These are phyloP conservation scores for Triplophysa rosa DNA, from an alignment of 2,113 vertebrate species.

Conservation along the genomic window DNA sequence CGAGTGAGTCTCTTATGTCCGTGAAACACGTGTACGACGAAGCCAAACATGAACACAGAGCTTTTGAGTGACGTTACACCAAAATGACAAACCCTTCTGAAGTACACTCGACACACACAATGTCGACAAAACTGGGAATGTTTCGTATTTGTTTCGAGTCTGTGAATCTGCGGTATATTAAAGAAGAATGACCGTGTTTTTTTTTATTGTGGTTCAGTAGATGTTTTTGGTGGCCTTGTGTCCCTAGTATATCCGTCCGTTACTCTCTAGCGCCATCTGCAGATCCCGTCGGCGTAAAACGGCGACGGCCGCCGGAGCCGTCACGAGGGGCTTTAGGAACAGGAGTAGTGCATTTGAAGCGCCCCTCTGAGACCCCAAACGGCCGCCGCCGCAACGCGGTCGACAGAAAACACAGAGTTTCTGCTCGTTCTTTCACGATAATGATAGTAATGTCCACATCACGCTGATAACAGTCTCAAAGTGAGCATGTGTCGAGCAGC, in stretches of 20 bases:
- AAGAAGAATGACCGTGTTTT: slow-evolving; percentile 49
- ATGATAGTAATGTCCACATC: slow-evolving; percentile 57
- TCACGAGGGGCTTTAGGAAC: slow-evolving; percentile 62
- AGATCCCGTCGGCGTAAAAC: slow-evolving; percentile 61
- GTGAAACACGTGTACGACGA: slow-evolving; percentile 59
- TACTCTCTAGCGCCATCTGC: slow-evolving; percentile 31
- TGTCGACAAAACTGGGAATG: slow-evolving; percentile 72
- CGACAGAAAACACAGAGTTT: slow-evolving; percentile 62
- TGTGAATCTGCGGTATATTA: slow-evolving; percentile 66
- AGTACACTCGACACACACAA: slow-evolving; percentile 64
- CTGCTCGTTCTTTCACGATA: slow-evolving; percentile 57
- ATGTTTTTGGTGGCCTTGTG: slow-evolving; percentile 41
- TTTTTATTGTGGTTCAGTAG: slow-evolving; percentile 39
- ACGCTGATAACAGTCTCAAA: slow-evolving; percentile 73
- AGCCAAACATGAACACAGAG: slow-evolving; percentile 66
- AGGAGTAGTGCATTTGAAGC: slow-evolving; percentile 67
- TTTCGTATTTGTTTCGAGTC: slow-evolving; percentile 58
- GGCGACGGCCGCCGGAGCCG: slow-evolving; percentile 63
- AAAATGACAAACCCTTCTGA: slow-evolving; percentile 65
- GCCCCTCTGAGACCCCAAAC: slow-evolving; percentile 61
- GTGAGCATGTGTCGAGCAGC: slow-evolving; percentile 68
- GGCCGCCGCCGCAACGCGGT: slow-evolving; percentile 59
- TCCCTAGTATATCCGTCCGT: slow-evolving; percentile 13
- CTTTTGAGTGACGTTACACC: slow-evolving; percentile 64
- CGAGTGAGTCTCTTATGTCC: slow-evolving; percentile 62